Base-by-base conservation (phyloP, 2,888 invertebrate species). In the Dendrolimus houi region DNA sequence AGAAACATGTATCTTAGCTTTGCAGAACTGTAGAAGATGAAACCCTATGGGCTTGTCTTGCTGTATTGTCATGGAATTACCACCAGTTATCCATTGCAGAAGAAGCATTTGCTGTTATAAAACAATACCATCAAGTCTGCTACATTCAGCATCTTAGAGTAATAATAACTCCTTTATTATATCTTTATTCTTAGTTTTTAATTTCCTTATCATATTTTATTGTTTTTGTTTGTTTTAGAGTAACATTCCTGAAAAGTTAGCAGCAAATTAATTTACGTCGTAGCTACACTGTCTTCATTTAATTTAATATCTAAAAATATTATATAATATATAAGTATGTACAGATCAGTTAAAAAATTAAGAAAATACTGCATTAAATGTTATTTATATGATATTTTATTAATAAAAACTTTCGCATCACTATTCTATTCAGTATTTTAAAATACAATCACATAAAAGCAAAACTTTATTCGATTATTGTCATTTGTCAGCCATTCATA, bases 31-130 rank as follows among this genome's bases (percentile, higher is more conserved):
- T 91, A 1, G 90, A 91, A 74, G 89, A 91, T 60, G 87, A 87
- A 62, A 93, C 93, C n/a, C 86, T 98, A 13, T 99, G 99, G 99
- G 96, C 98, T 0, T 97, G 97, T 65, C 90, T 99, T 66, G 99
- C 99, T 0, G 97, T 97, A 0, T 92, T 98, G 79, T 95, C 99
- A 1, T 96, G 96, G 59, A 95, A 96, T 65, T 94, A 95, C 61
- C 95, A 95, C 76, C 96, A 98, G 70, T 83, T 98, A 57, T 94
- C 95, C 59, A 95, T 97, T 8, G 98, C 99, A 13, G 99, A 99
- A 87, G 96, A 98, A 75, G 97, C 98, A 0, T 99, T 97, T 80
- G 96, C 98, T 7, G 71, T 87, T 2, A 91, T 91, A 60, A 81
- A 78, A 54, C 87, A 88, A 60, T 91, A 89, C 58, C 86, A 97